phyloP scores from a whole-genome alignment of 2,888 invertebrate species.

The Melangyna quadrimaculata region DNA sequence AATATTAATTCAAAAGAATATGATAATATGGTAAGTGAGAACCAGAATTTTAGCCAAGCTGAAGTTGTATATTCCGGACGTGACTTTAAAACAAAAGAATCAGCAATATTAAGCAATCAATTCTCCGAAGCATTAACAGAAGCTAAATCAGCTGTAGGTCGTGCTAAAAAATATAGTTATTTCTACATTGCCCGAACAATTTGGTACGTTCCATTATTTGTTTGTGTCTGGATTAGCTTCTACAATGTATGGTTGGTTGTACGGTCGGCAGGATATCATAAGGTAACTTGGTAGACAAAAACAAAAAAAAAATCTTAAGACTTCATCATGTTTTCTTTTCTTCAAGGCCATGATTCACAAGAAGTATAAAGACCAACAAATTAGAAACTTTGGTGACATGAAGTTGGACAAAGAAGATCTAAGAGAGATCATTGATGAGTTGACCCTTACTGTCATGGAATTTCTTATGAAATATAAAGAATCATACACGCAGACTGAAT shows the following conservation, averaged over 20 bases:
- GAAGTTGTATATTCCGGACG: not conserved
- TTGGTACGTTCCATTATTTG: conserved; percentile 55
- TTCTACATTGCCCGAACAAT: conserved; percentile 38
- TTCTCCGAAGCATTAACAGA: conserved; percentile 37
- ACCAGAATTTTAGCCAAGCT: not conserved
- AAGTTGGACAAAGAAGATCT: conserved; percentile 24
- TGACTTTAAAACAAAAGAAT: not conserved
- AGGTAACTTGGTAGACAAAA: conserved; percentile 15
- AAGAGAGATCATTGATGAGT: conserved; percentile 36
- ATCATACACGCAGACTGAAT: conserved; percentile 22
- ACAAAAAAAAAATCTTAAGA: not conserved
- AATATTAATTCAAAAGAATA: not conserved
- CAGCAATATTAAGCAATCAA: not conserved
- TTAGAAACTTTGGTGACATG: conserved; percentile 27
- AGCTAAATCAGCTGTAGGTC: conserved; percentile 28
- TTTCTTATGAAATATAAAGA: conserved; percentile 36
- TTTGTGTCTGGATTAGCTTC: conserved; percentile 48
- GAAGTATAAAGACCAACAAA: conserved; percentile 35
- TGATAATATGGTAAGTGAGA: no score
- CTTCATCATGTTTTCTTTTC: conserved; percentile 13
- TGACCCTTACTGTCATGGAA: conserved; percentile 35
- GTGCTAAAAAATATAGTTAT: conserved; percentile 52
- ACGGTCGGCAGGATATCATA: conserved; percentile 36
- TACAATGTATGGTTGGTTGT: conserved; percentile 51
- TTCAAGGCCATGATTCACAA: conserved; percentile 46